Evolutionary conservation across 1,140 invertebrate genomes (phyloP), one percentile per base, ranked within the genome.

Genomic region (Lethocerus indicus): DNA sequence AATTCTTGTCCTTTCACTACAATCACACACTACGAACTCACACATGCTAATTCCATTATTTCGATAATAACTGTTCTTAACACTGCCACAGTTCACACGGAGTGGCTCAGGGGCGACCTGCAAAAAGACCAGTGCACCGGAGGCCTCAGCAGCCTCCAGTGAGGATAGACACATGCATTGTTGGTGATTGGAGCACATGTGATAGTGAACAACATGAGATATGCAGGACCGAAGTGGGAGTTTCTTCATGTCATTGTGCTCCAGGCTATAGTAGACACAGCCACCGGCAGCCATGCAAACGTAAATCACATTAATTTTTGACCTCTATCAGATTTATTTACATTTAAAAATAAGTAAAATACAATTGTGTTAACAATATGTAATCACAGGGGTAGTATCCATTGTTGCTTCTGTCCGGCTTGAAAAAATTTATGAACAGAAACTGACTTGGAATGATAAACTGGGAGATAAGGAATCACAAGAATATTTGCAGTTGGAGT

Each of bases 141-240:
- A 48, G 73, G 55, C 74, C 77, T 2, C 71, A 69, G 0, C 75
- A 75, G 53, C 75, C 76, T 18, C 74, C 78, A 0, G 78, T 81
- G 0, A 61, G 88, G 57, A 93, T 94, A 49, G 89, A 94, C 62
- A 93, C 89, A 9, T 94, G 89, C 58, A 92, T 92, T 23, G 87
- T 92, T 1, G 89, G 88, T 2, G 88, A 94, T 56, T 84, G 89
- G 56, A 80, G 82, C n/a, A 92, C 89, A 0, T 94, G 89, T 58
- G 87, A 91, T 59, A 71, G 76, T 40, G 79, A 81, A 21, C 81
- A 89, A 62, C 83, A 89, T 59, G 89, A 93, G 60, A 76, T 78
- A 40, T 94, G 89, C 62, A 75, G 79, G 51, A 92, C 87, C 0
- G 84, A 92, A 65, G 74, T 74, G 52, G 88, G 87, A 3, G 88